Evolutionary conservation across 1,140 invertebrate genomes (phyloP).

Genomic region (Rhopalosiphum padi): DNA sequence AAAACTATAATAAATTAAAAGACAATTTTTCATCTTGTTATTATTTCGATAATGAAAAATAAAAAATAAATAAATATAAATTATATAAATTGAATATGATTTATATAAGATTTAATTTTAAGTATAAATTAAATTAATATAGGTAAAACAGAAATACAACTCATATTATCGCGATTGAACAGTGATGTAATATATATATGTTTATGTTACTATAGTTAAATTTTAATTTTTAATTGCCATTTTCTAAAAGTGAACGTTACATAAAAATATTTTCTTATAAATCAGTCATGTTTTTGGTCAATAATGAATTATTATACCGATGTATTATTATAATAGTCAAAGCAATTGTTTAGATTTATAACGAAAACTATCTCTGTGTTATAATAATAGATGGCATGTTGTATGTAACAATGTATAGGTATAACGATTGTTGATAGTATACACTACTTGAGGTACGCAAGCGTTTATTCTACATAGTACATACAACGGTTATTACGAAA

Average conservation of each 20-base stretch:
- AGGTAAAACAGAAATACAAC: not conserved
- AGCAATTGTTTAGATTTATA: not conserved
- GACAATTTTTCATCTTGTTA: not conserved
- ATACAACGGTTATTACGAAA: constrained; percentile 7
- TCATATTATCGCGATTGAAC: not conserved
- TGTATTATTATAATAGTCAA: not conserved
- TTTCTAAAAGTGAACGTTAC: not conserved
- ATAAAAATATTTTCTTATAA: not conserved
- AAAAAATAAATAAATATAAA: not conserved
- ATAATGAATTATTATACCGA: not conserved
- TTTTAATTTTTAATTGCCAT: not conserved
- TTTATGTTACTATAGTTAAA: not conserved
- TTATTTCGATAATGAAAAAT: not conserved
- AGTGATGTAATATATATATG: not conserved
- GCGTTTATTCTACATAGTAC: not conserved
- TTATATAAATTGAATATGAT: not conserved
- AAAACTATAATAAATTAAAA: not conserved
- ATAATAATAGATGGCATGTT: not conserved
- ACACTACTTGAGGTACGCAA: not conserved
- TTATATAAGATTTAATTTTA: not conserved
- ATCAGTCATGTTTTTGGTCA: not conserved
- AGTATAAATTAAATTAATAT: not conserved
- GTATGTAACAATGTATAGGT: not conserved
- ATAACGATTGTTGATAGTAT: not conserved
- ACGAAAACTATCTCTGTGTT: not conserved